Conservation (phyloP, 2,797 vertebrate genomes). For the Picus viridis region DNA sequence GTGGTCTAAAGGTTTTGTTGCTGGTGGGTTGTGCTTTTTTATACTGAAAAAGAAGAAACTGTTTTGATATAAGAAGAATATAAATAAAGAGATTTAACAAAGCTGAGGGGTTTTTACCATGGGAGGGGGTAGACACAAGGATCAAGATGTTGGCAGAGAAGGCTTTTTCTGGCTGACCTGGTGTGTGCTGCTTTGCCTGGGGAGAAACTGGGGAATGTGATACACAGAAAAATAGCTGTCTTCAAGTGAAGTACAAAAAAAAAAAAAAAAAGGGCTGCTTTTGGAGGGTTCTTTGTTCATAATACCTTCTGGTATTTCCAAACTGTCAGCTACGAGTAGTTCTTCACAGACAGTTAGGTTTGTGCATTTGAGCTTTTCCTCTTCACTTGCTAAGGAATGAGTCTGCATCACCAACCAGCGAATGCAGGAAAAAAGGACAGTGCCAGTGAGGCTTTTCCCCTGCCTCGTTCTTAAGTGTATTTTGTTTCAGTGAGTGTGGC, state of each 20-base stretch:
- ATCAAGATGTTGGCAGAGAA: fast-evolving
- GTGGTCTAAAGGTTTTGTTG: neutral
- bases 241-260: neutral
- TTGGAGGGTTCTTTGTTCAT: neutral
- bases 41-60: neutral
- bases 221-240: neutral
- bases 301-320: neutral
- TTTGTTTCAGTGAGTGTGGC: neutral
- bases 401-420: neutral
- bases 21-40: neutral
- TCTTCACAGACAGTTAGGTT: neutral
- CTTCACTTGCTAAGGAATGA: conserved; percentile 4
- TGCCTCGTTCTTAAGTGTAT: neutral
- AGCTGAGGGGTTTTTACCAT: neutral
- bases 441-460: neutral
- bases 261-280: neutral
- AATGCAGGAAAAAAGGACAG: neutral
- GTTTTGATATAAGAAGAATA: neutral
- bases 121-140: neutral
- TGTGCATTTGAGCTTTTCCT: conserved; percentile 5
- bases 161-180: neutral
- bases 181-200: neutral
- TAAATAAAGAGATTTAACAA: conserved; percentile 16
- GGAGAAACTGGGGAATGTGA: neutral
- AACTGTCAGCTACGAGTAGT: neutral